Evolutionary conservation across 2,113 vertebrate genomes (phyloP).

Genomic region (Cnemophilus loriae): DNA sequence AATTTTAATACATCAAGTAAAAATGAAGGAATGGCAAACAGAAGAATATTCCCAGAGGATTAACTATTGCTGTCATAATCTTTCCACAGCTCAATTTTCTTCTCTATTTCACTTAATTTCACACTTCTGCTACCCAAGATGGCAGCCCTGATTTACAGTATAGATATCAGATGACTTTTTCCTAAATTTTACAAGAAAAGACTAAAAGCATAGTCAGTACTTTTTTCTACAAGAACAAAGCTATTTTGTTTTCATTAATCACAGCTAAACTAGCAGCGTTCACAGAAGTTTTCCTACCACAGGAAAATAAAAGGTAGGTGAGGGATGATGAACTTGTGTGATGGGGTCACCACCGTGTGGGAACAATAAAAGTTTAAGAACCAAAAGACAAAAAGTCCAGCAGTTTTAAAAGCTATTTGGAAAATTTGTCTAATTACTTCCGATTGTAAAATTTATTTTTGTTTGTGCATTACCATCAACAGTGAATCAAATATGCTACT

Average conservation of each 20-base stretch:
- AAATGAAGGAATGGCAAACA: conserved; percentile 13
- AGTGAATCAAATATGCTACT: not conserved
- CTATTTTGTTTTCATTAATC: not conserved
- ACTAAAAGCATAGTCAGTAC: not conserved
- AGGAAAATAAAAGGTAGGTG: not conserved
- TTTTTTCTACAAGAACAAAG: not conserved
- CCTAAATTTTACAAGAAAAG: not conserved
- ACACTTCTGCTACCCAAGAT: not conserved
- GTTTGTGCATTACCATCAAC: not conserved
- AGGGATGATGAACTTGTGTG: not conserved
- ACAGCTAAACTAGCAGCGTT: not conserved
- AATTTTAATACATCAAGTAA: conserved; percentile 1
- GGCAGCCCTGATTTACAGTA: not conserved
- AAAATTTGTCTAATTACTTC: not conserved
- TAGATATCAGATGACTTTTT: not conserved
- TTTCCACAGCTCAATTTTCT: not conserved
- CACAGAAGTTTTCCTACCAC: not conserved
- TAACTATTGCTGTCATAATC: not conserved
- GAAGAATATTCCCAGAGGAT: not conserved
- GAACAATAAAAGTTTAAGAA: not conserved
- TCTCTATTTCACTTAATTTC: not conserved
- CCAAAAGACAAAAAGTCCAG: not conserved
- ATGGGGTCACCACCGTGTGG: rapidly evolving
- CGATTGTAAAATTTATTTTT: not conserved
- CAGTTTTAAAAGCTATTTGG: not conserved